phyloP scores from a whole-genome alignment of 2,888 invertebrate species.

The Platerodrilus igneus region DNA sequence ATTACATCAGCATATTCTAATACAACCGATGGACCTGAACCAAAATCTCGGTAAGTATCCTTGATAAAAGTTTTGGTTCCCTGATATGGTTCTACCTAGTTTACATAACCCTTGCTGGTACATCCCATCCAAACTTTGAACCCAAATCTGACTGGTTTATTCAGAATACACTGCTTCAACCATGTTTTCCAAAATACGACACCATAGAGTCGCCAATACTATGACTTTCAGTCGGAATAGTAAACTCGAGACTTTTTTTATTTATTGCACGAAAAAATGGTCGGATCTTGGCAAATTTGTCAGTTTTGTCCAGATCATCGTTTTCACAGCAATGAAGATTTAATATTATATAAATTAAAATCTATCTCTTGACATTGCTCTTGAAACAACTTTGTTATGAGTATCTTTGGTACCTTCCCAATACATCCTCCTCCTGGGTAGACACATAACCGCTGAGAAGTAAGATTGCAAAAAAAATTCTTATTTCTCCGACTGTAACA shows the following conservation, averaged over 20 bases:
- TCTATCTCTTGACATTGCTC: conserved; percentile 28
- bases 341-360: conserved; percentile 29
- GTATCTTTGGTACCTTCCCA: conserved; percentile 29
- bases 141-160: conserved; percentile 31
- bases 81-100: conserved; percentile 30
- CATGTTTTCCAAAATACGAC: conserved; percentile 38
- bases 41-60: conserved; percentile 18
- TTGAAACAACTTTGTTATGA: conserved; percentile 25
- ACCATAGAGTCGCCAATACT: conserved; percentile 39
- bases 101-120: conserved; percentile 28
- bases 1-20: conserved; percentile 15
- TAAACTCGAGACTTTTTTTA: conserved; percentile 27
- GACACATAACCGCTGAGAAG: conserved; percentile 29
- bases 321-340: conserved; percentile 32
- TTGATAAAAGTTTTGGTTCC: conserved; percentile 18
- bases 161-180: conserved; percentile 32
- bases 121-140: conserved; percentile 32
- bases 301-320: conserved; percentile 21
- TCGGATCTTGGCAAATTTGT: conserved; percentile 32
- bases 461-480: conserved; percentile 23
- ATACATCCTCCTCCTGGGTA: conserved; percentile 28
- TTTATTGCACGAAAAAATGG: conserved; percentile 30
- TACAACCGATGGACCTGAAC: conserved; percentile 20
- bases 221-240: conserved; percentile 30
- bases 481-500: conserved; percentile 4